Conservation (phyloP, 2,888 invertebrate genomes). For the Troglohyphantes excavatus region DNA sequence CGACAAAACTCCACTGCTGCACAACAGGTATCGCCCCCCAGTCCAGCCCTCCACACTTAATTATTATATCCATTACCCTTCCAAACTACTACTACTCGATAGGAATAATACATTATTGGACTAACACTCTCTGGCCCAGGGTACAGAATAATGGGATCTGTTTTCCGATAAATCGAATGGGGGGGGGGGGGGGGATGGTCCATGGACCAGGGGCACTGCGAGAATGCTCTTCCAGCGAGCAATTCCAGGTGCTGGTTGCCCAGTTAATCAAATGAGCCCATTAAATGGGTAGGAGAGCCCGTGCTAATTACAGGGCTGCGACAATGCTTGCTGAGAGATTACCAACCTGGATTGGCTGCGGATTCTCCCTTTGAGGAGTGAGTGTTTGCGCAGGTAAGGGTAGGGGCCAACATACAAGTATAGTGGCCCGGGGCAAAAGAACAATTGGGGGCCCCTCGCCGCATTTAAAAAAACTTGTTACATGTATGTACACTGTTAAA, state of each 20-base stretch:
- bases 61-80: slow-evolving; percentile 38
- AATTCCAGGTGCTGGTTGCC: slow-evolving; percentile 57
- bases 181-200: not conserved
- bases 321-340: slow-evolving; percentile 10
- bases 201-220: not conserved
- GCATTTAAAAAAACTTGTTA: no score
- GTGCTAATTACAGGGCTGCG: slow-evolving; percentile 41
- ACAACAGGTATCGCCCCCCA: slow-evolving; percentile 3
- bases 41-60: slow-evolving; percentile 20
- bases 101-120: slow-evolving; percentile 50
- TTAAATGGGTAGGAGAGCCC: slow-evolving; percentile 38
- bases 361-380: not conserved
- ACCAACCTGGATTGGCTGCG: not conserved
- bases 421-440: no score
- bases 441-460: no score
- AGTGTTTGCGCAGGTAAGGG: not conserved
- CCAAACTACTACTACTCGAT: slow-evolving; percentile 12
- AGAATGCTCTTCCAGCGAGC: slow-evolving; percentile 45
- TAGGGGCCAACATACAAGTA: not conserved
- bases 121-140: slow-evolving; percentile 20
- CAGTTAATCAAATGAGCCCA: slow-evolving; percentile 59
- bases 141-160: slow-evolving; percentile 26
- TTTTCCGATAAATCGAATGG: slow-evolving; percentile 67
- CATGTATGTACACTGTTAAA: no score
- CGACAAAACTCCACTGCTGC: not conserved